Evolutionary conservation across 2,888 invertebrate genomes (phyloP).

Genomic region (Athripsodes cinereus): DNA sequence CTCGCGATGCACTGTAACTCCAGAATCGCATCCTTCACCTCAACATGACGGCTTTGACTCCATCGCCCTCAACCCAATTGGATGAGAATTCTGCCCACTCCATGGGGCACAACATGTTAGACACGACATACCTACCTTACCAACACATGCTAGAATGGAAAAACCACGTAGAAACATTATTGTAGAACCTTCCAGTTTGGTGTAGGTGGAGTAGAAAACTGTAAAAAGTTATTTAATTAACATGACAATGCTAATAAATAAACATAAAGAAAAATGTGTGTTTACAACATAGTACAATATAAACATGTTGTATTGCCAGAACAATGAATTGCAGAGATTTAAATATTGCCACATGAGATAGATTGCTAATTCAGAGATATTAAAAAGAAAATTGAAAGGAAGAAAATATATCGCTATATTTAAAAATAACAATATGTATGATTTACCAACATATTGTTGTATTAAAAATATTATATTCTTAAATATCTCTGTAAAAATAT

Average conservation of each 20-base stretch:
- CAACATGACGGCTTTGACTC: constrained; percentile 55
- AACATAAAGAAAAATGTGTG: too few relatives aligned
- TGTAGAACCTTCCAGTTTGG: constrained; percentile 7
- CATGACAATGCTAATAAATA: neutral
- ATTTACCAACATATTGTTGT: too few relatives aligned
- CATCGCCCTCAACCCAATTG: constrained; percentile 49
- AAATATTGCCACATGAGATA: too few relatives aligned
- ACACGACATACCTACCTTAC: constrained; percentile 12
- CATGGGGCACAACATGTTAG: neutral
- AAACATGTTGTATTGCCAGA: too few relatives aligned
- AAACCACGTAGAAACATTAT: constrained; percentile 7
- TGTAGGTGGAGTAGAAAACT: constrained; percentile 11
- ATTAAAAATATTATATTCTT: too few relatives aligned
- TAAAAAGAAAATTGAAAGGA: too few relatives aligned
- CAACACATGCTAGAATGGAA: constrained; percentile 2
- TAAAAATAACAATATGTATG: too few relatives aligned
- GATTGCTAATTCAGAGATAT: too few relatives aligned
- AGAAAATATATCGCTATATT: too few relatives aligned
- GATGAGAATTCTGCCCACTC: constrained; percentile 28
- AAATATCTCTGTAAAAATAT: too few relatives aligned
- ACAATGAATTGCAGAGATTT: too few relatives aligned
- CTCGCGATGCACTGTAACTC: constrained; percentile 47
- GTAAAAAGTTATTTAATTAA: neutral
- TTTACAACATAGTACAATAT: too few relatives aligned
- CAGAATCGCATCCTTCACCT: constrained; percentile 45